phyloP scores from a whole-genome alignment of 2,888 invertebrate species.

The Mythimna pallens region DNA sequence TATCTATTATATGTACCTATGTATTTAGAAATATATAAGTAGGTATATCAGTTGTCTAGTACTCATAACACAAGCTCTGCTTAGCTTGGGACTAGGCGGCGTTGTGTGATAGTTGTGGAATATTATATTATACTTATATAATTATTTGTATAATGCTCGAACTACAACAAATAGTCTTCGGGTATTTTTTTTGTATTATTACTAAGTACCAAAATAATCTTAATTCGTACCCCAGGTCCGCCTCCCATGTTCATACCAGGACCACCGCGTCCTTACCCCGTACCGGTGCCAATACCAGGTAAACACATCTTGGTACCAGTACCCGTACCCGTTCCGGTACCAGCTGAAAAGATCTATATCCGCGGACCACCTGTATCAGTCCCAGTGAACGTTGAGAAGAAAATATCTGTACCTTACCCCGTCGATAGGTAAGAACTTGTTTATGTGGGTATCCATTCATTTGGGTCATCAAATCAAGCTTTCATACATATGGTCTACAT shows the following conservation, averaged over 20 bases:
- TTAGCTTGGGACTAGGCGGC: too few species aligned
- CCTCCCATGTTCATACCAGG: constrained; percentile 80
- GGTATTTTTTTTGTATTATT: not conserved
- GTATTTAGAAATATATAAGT: too few species aligned
- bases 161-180: not conserved
- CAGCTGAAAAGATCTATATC: constrained; percentile 74
- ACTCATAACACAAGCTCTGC: too few species aligned
- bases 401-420: constrained; percentile 70
- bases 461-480: not conserved
- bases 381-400: constrained; percentile 74
- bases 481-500: not conserved
- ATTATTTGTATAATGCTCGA: not conserved
- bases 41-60: too few species aligned
- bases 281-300: constrained; percentile 81
- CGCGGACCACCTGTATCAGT: constrained; percentile 72
- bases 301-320: constrained; percentile 72
- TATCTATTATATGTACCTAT: too few species aligned
- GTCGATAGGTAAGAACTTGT: constrained; percentile 60
- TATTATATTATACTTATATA: too few species aligned
- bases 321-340: constrained; percentile 76
- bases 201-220: not conserved
- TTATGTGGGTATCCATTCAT: not conserved
- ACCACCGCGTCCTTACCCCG: constrained; percentile 82
- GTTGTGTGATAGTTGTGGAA: too few species aligned
- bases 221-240: constrained; percentile 72